A percentile compares a stretch with the other conserved stretches of the same genome.
phyloP scores from a whole-genome alignment of 1,140 invertebrate species.

The Hyles euphorbiae region DNA sequence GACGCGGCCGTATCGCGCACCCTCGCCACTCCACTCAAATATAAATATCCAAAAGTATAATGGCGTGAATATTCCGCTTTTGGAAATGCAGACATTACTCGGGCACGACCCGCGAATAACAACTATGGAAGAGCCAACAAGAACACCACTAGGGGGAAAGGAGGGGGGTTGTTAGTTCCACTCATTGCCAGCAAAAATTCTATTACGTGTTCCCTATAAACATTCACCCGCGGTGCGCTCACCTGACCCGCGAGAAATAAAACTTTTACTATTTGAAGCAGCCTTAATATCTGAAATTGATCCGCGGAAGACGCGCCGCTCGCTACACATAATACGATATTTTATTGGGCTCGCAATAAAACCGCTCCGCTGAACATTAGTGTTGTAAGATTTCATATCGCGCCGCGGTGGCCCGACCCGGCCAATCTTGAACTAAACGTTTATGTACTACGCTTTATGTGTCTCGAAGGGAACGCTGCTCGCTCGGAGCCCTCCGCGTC shows the following conservation, averaged over 20 bases:
- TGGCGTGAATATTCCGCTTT: no score
- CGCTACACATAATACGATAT: slow-evolving; percentile 9
- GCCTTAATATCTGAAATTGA: slow-evolving; percentile 26
- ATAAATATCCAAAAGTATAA: no score
- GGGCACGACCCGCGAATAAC: no score
- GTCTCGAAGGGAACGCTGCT: slow-evolving; percentile 1
- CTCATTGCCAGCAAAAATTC: slow-evolving; percentile 25
- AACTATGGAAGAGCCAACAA: no score
- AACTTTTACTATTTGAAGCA: slow-evolving; percentile 24
- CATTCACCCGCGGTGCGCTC: slow-evolving; percentile 15
- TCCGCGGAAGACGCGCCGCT: slow-evolving; percentile 5
- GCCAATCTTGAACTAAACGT: no score
- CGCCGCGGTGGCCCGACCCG: background rate
- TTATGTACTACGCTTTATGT: slow-evolving; percentile 3
- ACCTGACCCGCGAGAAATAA: slow-evolving; percentile 35
- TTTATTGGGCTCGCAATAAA: slow-evolving; percentile 13
- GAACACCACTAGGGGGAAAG: no score
- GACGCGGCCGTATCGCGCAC: no score
- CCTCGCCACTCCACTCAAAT: no score
- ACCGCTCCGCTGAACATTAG: slow-evolving; percentile 14
- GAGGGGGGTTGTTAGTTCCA: background rate
- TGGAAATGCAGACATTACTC: no score
- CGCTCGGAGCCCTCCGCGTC: no score
- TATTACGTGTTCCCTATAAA: slow-evolving; percentile 23
- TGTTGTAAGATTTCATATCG: slow-evolving; percentile 16